Base-by-base conservation (phyloP, 2,888 invertebrate species). In the Pseudococcus jackbeardsleyi region DNA sequence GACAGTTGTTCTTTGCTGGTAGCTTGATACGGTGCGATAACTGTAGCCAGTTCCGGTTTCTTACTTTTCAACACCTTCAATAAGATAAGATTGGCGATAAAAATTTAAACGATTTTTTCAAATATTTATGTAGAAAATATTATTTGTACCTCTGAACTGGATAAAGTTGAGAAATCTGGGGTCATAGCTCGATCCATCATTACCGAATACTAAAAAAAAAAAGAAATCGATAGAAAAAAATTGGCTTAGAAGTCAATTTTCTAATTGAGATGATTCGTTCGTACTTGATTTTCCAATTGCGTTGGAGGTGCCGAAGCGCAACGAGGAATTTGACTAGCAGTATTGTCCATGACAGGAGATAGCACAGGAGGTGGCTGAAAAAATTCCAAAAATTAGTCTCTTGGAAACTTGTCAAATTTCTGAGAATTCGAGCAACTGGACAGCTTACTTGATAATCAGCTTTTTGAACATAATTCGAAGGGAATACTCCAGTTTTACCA, bases 391-490 rank as follows among this genome's bases (percentile, higher is more conserved):
- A 54, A 54, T 54, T n/a, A 54, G 48, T 15, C 8, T 15, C 15
- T 50, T 8, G 4, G 48, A 0, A 1, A 5, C 15, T 54, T 15
- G 5, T 6, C n/a, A 50, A 7, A 72, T 77, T 54, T 72, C 2
- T 12, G 33, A 72, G 26, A 72, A 64, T 0, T 5, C 54, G 15
- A n/a, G 4, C 0, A 4, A 50, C 48, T 15, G 8, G n/a, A 15
- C 15, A 46, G 11, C 48, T 87, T 89, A 89, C 89, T 86, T 89
- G 89, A 33, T 89, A 86, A 22, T 89, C 88, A 42, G 88, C 84
- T 84, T 94, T 94, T 91, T 96, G 95, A 88, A 97, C 99, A 92
- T 99, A 99, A 93, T 98, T 99, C 1, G 97, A 98, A 0, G 99
- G 99, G 92, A 99, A 99, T 90, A 99, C 98, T 88, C 99, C 99